Percentiles rank a stretch among this genome's conserved stretches.
phyloP scores from a whole-genome alignment of 2,113 vertebrate species.

The Psittacara wagleri region DNA sequence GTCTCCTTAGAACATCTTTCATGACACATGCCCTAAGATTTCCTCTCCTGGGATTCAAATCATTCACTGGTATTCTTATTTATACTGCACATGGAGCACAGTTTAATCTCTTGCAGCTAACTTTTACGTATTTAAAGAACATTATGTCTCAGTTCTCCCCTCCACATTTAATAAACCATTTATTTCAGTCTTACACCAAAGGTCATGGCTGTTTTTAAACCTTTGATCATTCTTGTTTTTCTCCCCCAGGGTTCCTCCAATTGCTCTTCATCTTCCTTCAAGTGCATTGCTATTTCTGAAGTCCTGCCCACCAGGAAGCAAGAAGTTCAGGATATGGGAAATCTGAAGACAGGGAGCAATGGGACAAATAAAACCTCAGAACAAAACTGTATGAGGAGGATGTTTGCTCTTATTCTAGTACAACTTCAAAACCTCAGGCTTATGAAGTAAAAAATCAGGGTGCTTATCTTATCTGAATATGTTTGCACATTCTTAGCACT shows the following conservation, averaged over 20 bases:
- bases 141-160: not conserved
- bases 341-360: not conserved
- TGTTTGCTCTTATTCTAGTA: not conserved
- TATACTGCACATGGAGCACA: not conserved
- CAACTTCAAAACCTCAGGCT: not conserved
- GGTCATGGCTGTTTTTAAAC: not conserved
- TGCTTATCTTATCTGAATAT: constrained; percentile 24
- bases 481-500: constrained; percentile 14
- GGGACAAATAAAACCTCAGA: not conserved
- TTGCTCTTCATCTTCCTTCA: not conserved
- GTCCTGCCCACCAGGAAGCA: not conserved
- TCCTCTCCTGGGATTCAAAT: not conserved
- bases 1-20: not conserved
- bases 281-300: not conserved
- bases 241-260: not conserved
- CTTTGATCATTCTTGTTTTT: constrained; percentile 11
- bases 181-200: not conserved
- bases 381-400: not conserved
- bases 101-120: not conserved
- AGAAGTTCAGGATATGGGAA: not conserved
- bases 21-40: not conserved
- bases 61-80: not conserved
- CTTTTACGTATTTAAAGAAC: not conserved
- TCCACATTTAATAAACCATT: not conserved
- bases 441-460: not conserved